Evolutionary conservation across 2,888 invertebrate genomes (phyloP).

Genomic region (Athetis lepigone): DNA sequence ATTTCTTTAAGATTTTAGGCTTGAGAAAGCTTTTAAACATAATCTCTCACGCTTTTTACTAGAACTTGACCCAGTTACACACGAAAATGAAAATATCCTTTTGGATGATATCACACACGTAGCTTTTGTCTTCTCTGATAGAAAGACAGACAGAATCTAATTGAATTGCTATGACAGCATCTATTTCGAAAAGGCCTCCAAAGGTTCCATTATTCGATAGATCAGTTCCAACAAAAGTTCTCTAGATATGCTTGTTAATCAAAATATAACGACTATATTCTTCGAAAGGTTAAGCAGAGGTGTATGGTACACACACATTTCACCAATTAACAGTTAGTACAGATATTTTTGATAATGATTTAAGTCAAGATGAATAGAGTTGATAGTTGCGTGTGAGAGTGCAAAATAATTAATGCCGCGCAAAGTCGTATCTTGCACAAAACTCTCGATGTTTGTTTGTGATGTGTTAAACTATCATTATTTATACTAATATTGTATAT

Average conservation of each 20-base stretch:
- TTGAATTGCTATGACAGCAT: constrained; percentile 22
- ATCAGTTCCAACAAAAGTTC: not conserved
- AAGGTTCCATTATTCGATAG: not conserved
- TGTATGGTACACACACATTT: too few species aligned
- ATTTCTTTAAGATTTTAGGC: not conserved
- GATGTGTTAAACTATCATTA: too few species aligned
- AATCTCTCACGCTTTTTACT: too few species aligned
- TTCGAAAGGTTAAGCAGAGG: too few species aligned
- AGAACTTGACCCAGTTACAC: not conserved
- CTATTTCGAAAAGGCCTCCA: constrained; percentile 17
- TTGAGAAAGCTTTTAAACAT: not conserved
- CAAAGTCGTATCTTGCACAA: too few species aligned
- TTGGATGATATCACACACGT: not conserved
- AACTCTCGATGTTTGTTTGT: too few species aligned
- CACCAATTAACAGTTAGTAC: too few species aligned
- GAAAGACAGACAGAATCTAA: constrained; percentile 3
- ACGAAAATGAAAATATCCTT: not conserved
- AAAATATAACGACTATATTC: not conserved
- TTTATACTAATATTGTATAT: too few species aligned
- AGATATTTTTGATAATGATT: too few species aligned
- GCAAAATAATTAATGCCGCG: too few species aligned
- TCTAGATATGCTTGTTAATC: not conserved
- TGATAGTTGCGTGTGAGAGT: too few species aligned
- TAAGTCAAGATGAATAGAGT: too few species aligned
- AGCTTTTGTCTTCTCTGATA: not conserved